A percentile compares a stretch with the other conserved stretches of the same genome.
These are phyloP conservation scores for Macrophya annulata DNA, from an alignment of 2,888 invertebrate species.

Conservation along the genomic window DNA sequence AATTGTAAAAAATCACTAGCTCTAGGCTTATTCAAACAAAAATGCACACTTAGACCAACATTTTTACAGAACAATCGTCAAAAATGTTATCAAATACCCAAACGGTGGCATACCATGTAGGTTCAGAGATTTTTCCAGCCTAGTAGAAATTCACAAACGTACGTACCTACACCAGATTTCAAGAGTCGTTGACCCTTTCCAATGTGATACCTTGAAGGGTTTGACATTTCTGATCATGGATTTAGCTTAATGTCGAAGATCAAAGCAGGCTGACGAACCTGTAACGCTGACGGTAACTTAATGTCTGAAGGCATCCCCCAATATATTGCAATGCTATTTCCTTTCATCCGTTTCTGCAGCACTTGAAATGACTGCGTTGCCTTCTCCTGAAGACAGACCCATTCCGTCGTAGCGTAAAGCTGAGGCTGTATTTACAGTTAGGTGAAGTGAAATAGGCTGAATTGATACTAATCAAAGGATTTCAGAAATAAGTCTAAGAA, in stretches of 20 bases:
- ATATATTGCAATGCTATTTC: conserved; percentile 71
- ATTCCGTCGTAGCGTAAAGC: conserved; percentile 67
- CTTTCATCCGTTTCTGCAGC: conserved; percentile 68
- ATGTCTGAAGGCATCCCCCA: conserved; percentile 64
- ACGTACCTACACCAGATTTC: not conserved
- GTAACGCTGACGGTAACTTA: conserved; percentile 69
- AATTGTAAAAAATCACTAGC: not conserved
- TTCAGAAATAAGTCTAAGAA: not conserved
- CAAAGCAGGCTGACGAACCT: conserved; percentile 64
- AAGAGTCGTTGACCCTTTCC: not conserved
- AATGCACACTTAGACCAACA: not conserved
- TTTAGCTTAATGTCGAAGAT: not conserved
- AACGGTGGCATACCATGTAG: not conserved
- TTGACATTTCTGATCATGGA: not conserved
- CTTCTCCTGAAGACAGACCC: conserved; percentile 71
- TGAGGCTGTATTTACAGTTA: conserved; percentile 57
- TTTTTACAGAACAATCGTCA: not conserved
- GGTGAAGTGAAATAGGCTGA: conserved; percentile 65
- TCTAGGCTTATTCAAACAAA: not conserved
- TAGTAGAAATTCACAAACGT: not conserved
- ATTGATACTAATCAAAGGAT: not conserved
- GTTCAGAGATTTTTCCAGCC: not conserved
- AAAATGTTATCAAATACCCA: not conserved
- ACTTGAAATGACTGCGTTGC: conserved; percentile 66
- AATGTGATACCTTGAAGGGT: not conserved